Evolutionary conservation across 2,113 vertebrate species (phyloP), one percentile per base, ranked within the genome.

Genomic region (Erythrolamprus reginae): DNA sequence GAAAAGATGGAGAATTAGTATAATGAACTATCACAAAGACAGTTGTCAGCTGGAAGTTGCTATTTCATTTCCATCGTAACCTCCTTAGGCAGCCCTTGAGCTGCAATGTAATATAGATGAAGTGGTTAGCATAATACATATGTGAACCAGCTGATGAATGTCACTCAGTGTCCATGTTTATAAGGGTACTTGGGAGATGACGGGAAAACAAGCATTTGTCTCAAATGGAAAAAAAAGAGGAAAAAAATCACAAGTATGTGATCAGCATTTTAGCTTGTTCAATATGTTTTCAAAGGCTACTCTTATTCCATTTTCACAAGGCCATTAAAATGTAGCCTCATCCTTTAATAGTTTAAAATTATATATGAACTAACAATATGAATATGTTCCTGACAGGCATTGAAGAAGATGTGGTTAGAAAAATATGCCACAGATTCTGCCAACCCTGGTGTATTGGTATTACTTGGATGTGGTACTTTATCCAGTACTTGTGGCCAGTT

Each of bases 401-500:
- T 99, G 85, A 99, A 99, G 97, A 98, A 97, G 86, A 93, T 95
- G 0, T 99, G 99, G 99, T 96, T 99, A 42, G 97, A 98, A 15
- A 96, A 97, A 93, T 98, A 99, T 85, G 96, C 98, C 24, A 98
- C 97, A 47, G 98, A 98, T 93, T 97, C 98, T 0, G 97, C 98
- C 5, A 98, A 99, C 94, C 98, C 98, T 0, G 98, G 98, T 1
- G 96, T 99, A 42, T 58, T 98, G 90, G 98, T 99, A 0, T 83
- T 99, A 95, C 84, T 99, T 94, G 97, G 97, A 24, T 99, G 98
- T 38, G 98, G 98, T 15, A 98, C 98, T 12, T 87, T 97, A 45
- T 99, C 98, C 10, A 99, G 99, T 93, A 99, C 98, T 0, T 99
- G 98, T 42, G 98, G 99, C 23, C 98, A 98, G 95, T 93, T 99